phyloP scores from a whole-genome alignment of 2,797 vertebrate species.

The Pagetopsis macropterus region DNA sequence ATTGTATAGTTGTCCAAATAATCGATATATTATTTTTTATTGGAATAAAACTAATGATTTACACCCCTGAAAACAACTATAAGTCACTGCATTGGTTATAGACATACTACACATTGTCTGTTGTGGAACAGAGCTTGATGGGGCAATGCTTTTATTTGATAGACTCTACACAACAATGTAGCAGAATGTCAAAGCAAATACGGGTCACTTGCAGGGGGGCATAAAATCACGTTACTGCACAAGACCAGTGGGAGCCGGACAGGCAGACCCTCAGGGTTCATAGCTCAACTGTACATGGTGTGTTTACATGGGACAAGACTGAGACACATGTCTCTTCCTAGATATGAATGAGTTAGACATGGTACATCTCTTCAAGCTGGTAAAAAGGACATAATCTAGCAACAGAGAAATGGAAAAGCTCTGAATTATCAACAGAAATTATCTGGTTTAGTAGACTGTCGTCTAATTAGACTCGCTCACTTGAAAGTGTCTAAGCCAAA shows the following conservation, averaged over 20 bases:
- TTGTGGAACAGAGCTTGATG: not conserved
- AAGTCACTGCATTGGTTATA: not conserved
- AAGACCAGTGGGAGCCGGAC: slow-evolving; percentile 7
- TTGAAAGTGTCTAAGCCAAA: slow-evolving; percentile 2
- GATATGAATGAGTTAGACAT: slow-evolving; percentile 40
- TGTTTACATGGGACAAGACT: slow-evolving; percentile 18
- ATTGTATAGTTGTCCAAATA: too few species aligned
- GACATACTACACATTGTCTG: not conserved
- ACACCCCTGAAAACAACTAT: too few species aligned
- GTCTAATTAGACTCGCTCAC: slow-evolving; percentile 14
- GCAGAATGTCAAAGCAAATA: not conserved
- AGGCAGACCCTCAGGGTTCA: not conserved
- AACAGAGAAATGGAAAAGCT: slow-evolving; percentile 8
- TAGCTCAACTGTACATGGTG: slow-evolving; percentile 10
- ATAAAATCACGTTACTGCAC: not conserved
- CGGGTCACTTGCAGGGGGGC: not conserved
- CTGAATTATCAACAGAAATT: slow-evolving; percentile 15
- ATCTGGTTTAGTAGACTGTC: not conserved
- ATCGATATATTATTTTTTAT: too few species aligned
- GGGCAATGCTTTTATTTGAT: not conserved
- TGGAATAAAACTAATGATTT: too few species aligned
- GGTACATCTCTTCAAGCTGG: slow-evolving; percentile 40
- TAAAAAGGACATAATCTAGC: slow-evolving; percentile 24
- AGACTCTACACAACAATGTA: not conserved
- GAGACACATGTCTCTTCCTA: slow-evolving; percentile 26